phyloP scores from a whole-genome alignment of 2,113 vertebrate species.

The Chlorodrepanis virens region DNA sequence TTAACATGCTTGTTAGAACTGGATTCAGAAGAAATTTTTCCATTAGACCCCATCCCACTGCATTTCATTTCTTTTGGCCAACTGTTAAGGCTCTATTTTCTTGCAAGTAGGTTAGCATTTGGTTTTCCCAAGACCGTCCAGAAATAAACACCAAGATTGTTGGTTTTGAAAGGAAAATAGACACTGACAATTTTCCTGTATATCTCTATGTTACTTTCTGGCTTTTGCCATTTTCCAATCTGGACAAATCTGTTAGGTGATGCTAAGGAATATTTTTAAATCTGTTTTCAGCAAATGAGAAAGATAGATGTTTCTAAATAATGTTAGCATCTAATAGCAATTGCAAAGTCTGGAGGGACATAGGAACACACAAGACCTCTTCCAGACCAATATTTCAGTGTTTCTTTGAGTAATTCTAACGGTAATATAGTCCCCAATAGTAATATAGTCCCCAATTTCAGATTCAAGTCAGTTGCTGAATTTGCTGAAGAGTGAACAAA shows the following conservation, averaged over 20 bases:
- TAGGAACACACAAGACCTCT: neutral
- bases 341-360: neutral
- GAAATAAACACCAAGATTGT: neutral
- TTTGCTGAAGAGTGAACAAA: neutral
- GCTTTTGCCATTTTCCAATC: neutral
- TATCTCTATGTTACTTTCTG: neutral
- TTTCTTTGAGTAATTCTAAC: neutral
- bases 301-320: neutral
- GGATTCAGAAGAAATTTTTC: neutral
- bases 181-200: neutral
- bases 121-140: neutral
- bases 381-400: neutral
- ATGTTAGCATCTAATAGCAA: neutral
- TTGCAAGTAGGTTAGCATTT: neutral
- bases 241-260: neutral
- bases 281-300: neutral
- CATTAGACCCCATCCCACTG: neutral
- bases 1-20: neutral
- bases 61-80: neutral
- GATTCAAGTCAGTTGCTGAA: neutral
- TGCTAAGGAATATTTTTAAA: neutral
- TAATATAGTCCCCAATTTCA: neutral
- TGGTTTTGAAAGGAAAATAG: neutral
- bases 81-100: neutral
- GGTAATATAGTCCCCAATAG: neutral